phyloP scores from a whole-genome alignment of 2,113 vertebrate genomes.

The Hystrix brachyura region DNA sequence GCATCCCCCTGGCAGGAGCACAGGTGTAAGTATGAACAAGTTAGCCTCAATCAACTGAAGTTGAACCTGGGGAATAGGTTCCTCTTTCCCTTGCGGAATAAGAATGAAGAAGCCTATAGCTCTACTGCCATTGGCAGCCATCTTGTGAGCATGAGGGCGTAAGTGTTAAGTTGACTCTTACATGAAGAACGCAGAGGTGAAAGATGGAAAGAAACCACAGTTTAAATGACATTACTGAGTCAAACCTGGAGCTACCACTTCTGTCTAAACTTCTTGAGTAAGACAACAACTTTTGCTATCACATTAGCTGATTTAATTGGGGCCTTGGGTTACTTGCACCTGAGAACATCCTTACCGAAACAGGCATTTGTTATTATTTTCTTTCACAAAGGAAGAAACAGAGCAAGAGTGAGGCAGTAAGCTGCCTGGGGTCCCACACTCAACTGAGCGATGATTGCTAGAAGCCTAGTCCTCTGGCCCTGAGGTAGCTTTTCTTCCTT shows the following conservation, averaged over 20 bases:
- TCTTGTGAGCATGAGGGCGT: neutral
- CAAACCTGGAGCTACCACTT: neutral
- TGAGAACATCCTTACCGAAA: neutral
- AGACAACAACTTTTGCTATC: neutral
- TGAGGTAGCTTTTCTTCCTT: neutral
- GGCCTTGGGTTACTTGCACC: neutral
- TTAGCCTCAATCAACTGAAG: neutral
- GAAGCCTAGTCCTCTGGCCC: neutral
- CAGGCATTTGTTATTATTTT: neutral
- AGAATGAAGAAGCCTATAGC: neutral
- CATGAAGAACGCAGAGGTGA: neutral
- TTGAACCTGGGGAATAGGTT: neutral
- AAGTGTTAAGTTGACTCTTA: neutral
- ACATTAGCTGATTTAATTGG: neutral
- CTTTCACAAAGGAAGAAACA: slow-evolving; percentile 37
- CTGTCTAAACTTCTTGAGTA: neutral
- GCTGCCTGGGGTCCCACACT: neutral
- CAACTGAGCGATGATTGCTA: neutral
- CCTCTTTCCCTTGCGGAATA: neutral
- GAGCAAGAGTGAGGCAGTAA: neutral
- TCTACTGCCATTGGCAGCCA: too few species aligned
- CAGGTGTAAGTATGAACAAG: neutral
- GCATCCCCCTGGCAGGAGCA: neutral
- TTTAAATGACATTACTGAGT: neutral
- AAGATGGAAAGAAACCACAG: neutral